Percentiles rank a stretch among this genome's conserved stretches.
phyloP scores from a whole-genome alignment of 30 jellyfish, hydroid and myxozoan species.

The Rhopilema esculentum region DNA sequence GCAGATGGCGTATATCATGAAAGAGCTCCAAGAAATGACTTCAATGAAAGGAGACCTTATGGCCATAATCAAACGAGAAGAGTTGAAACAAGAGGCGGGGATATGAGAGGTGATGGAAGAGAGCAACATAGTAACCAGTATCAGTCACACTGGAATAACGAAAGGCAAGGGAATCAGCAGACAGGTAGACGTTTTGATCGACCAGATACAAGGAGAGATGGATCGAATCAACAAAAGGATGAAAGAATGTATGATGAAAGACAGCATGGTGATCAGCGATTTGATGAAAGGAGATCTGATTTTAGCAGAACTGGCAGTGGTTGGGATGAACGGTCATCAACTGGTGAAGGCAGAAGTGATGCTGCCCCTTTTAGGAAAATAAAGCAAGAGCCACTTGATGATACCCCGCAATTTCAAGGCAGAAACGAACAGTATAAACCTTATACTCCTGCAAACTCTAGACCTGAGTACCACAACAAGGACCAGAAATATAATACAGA shows the following conservation, averaged over 20 bases:
- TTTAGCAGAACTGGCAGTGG: too few species aligned
- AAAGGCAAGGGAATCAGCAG: too few species aligned
- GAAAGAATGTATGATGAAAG: not conserved
- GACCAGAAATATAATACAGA: not conserved
- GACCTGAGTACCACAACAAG: not conserved
- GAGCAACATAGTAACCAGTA: too few species aligned
- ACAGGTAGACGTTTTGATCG: too few species aligned
- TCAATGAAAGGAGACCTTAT: not conserved
- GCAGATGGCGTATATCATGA: not conserved
- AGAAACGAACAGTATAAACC: not conserved
- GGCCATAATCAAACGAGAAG: too few species aligned
- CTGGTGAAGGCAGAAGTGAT: not conserved
- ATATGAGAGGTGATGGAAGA: not conserved
- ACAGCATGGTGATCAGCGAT: not conserved
- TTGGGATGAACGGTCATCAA: not conserved
- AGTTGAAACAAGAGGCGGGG: not conserved
- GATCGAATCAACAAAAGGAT: not conserved
- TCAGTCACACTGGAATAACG: too few species aligned
- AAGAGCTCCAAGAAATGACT: constrained; percentile 5
- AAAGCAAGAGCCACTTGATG: constrained; percentile 43
- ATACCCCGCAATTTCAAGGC: not conserved
- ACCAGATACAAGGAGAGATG: too few species aligned
- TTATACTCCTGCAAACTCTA: not conserved
- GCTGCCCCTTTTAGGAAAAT: not conserved
- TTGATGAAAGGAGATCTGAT: not conserved